Evolutionary conservation across 2,888 invertebrate genomes (phyloP).

Genomic region (Cylindroiulus punctatus): DNA sequence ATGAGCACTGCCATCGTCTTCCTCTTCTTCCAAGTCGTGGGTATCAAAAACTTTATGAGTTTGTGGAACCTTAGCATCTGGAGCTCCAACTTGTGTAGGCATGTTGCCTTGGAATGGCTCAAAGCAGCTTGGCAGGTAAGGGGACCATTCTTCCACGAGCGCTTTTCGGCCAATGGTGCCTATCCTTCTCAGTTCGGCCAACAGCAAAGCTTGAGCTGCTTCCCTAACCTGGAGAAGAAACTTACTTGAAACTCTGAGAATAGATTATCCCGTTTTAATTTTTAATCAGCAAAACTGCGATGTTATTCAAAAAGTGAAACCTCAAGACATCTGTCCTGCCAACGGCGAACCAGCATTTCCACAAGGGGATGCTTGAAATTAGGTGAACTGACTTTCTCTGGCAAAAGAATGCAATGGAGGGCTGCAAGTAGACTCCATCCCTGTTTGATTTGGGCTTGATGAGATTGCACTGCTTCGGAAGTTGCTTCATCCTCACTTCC

Average conservation of each 20-base stretch:
- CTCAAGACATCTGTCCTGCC: slow-evolving; percentile 99
- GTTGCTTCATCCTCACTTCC: slow-evolving; percentile 73
- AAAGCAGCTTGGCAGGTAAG: slow-evolving; percentile 85
- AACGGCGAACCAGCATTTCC: slow-evolving; percentile 95
- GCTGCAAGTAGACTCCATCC: slow-evolving; percentile 97
- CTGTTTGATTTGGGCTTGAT: slow-evolving; percentile 93
- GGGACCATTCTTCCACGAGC: slow-evolving; percentile 95
- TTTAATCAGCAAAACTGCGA: neutral
- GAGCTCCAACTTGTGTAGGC: neutral
- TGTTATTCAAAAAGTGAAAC: slow-evolving; percentile 67
- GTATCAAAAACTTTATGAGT: slow-evolving; percentile 69
- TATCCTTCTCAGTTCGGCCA: slow-evolving; percentile 90
- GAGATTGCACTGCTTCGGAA: slow-evolving; percentile 75
- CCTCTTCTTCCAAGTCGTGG: slow-evolving; percentile 72
- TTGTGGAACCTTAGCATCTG: slow-evolving; percentile 14
- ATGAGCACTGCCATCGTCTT: slow-evolving; percentile 58
- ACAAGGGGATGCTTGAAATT: slow-evolving; percentile 94
- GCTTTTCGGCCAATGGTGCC: slow-evolving; percentile 91
- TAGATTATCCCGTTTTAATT: too few relatives aligned
- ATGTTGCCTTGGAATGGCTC: slow-evolving; percentile 62
- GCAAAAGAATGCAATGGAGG: slow-evolving; percentile 92
- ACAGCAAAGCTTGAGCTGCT: slow-evolving; percentile 92
- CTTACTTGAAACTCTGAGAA: neutral
- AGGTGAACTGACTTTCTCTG: slow-evolving; percentile 83
- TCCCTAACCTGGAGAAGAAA: slow-evolving; percentile 75